Conservation (phyloP, 1,140 invertebrate genomes). For the Panulirus ornatus region DNA sequence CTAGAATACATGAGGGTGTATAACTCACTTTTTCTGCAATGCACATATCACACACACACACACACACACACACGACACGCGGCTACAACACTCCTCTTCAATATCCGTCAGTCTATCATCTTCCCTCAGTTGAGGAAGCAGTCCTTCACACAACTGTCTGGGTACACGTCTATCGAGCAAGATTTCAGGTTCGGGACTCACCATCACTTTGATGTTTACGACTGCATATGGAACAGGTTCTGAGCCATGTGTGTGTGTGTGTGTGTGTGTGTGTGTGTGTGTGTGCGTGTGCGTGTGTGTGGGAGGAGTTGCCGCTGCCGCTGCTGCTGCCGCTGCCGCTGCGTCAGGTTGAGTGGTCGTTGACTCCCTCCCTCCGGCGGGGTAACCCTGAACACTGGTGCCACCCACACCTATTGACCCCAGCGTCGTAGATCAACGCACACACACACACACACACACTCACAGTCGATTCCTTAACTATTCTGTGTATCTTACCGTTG, state of each 20-base stretch:
- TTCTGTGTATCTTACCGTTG: too few relatives aligned
- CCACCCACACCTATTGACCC: slow-evolving; percentile 8
- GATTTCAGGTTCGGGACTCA: neutral
- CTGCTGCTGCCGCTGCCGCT: neutral
- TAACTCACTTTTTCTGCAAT: too few relatives aligned
- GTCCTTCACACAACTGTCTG: neutral
- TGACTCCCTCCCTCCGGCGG: neutral
- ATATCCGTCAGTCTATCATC: too few relatives aligned
- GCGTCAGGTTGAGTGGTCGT: slow-evolving; percentile 14
- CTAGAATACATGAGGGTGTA: too few relatives aligned
- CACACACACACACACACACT: too few relatives aligned
- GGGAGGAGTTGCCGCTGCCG: neutral
- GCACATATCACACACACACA: too few relatives aligned
- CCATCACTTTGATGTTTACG: neutral
- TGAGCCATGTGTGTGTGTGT: neutral
- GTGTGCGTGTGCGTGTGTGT: too few relatives aligned
- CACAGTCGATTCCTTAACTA: too few relatives aligned
- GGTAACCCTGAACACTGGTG: slow-evolving; percentile 22
- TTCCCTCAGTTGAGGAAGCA: too few relatives aligned
- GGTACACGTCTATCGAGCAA: neutral
- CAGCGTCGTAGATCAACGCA: neutral
- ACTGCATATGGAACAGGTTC: slow-evolving; percentile 12
- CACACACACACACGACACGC: too few relatives aligned
- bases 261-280: too few relatives aligned
- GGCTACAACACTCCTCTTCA: too few relatives aligned